These are phyloP conservation scores for Callipepla squamata DNA, from an alignment of 2,113 vertebrate species.

Conservation along the genomic window DNA sequence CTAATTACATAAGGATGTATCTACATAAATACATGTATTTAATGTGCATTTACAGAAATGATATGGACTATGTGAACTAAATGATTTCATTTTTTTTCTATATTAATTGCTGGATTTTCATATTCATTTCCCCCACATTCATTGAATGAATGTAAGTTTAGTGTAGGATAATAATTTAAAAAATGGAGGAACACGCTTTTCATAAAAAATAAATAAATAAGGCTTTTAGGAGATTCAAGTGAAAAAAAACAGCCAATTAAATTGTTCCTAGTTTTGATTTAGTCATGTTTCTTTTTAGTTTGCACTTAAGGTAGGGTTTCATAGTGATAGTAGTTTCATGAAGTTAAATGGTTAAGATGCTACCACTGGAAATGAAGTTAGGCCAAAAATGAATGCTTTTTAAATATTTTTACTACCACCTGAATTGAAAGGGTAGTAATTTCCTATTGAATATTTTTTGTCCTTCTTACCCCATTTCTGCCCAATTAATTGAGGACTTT, in stretches of 20 bases:
- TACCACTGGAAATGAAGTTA: not conserved
- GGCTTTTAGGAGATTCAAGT: not conserved
- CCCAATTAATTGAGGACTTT: not conserved
- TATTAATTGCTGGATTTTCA: not conserved
- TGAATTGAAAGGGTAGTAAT: not conserved
- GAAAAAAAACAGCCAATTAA: not conserved
- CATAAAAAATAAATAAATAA: not conserved
- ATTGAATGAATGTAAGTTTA: not conserved
- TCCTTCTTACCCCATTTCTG: not conserved
- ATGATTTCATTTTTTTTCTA: not conserved
- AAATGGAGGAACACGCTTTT: not conserved
- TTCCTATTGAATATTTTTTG: not conserved
- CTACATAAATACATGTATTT: not conserved
- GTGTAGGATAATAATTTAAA: not conserved
- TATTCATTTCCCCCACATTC: not conserved
- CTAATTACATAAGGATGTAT: not conserved
- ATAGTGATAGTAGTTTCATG: not conserved
- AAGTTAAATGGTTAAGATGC: not conserved
- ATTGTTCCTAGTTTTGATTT: not conserved
- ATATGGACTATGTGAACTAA: not conserved
- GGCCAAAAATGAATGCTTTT: not conserved
- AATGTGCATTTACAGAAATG: not conserved
- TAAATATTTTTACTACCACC: not conserved
- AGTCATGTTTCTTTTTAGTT: not conserved
- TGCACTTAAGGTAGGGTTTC: not conserved